Conservation (phyloP, 2,113 vertebrate genomes). For the Sorex fumeus region DNA sequence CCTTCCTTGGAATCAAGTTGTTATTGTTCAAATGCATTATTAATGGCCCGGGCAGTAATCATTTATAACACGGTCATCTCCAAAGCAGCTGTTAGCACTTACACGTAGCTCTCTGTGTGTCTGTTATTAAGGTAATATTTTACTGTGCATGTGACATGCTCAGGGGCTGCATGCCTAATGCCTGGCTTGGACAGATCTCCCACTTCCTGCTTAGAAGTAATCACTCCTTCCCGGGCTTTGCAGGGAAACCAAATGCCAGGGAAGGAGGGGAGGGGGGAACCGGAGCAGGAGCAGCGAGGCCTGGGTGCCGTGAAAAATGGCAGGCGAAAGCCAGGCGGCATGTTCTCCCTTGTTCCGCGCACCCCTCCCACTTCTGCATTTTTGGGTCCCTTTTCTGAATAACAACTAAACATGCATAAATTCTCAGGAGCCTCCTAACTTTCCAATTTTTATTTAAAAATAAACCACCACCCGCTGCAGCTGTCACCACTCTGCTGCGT, state of each 20-base stretch:
- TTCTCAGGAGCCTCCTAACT: conserved; percentile 74
- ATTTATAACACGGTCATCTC: conserved; percentile 80
- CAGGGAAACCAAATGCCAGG: conserved; percentile 57
- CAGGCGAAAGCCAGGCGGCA: neutral
- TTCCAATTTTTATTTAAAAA: conserved; percentile 81
- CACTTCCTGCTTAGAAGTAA: conserved; percentile 70
- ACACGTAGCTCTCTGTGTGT: conserved; percentile 76
- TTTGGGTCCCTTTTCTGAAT: conserved; percentile 50
- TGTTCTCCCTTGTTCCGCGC: conserved; percentile 27
- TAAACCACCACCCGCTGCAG: neutral
- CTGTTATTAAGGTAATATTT: conserved; percentile 84
- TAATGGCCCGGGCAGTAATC: conserved; percentile 74
- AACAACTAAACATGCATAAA: conserved; percentile 77
- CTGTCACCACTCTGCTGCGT: neutral
- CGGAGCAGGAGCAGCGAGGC: conserved; percentile 60
- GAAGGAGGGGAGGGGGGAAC: neutral
- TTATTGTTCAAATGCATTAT: conserved; percentile 79
- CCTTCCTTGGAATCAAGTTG: conserved; percentile 73
- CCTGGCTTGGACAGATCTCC: conserved; percentile 35
- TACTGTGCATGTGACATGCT: conserved; percentile 71
- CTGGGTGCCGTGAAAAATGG: conserved; percentile 53
- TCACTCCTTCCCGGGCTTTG: conserved; percentile 80
- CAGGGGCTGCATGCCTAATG: conserved; percentile 77
- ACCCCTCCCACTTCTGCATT: neutral
- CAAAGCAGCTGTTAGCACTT: conserved; percentile 81